Percentiles rank a stretch among this genome's conserved stretches.
Evolutionary conservation across 2,113 vertebrate species (phyloP).

Genomic region (Chrysochloris asiatica): DNA sequence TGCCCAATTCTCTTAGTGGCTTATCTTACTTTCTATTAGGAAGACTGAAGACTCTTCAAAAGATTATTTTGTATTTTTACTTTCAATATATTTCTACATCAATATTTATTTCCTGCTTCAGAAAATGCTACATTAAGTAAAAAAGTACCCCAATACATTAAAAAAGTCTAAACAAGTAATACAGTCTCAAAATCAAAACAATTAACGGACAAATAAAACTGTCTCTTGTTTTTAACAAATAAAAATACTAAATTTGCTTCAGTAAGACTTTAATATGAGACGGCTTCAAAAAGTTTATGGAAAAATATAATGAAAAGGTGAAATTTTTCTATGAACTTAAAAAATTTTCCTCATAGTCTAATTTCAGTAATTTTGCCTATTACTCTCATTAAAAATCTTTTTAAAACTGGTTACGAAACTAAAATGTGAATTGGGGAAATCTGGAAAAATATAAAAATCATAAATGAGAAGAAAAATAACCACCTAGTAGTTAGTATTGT

Average conservation of each 20-base stretch:
- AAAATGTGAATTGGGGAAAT: conserved; percentile 36
- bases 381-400: conserved; percentile 45
- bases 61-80: background rate
- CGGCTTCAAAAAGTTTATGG: too few relatives aligned
- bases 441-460: conserved; percentile 48
- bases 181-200: conserved; percentile 42
- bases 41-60: background rate
- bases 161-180: conserved; percentile 31
- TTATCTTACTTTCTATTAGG: background rate
- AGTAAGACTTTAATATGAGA: conserved; percentile 38
- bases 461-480: conserved; percentile 3
- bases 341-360: too few relatives aligned
- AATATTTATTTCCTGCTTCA: background rate
- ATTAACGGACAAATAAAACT: background rate
- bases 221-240: conserved; percentile 37
- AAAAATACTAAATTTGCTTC: conserved; percentile 35
- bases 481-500: background rate
- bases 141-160: conserved; percentile 14
- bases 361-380: conserved; percentile 50
- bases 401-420: conserved; percentile 47
- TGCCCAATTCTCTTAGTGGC: background rate
- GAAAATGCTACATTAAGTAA: background rate
- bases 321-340: too few relatives aligned
- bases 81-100: background rate
- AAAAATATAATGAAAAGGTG: too few relatives aligned